These are phyloP conservation scores for Catagonus wagneri DNA, from an alignment of 2,113 vertebrate genomes.

Conservation along the genomic window DNA sequence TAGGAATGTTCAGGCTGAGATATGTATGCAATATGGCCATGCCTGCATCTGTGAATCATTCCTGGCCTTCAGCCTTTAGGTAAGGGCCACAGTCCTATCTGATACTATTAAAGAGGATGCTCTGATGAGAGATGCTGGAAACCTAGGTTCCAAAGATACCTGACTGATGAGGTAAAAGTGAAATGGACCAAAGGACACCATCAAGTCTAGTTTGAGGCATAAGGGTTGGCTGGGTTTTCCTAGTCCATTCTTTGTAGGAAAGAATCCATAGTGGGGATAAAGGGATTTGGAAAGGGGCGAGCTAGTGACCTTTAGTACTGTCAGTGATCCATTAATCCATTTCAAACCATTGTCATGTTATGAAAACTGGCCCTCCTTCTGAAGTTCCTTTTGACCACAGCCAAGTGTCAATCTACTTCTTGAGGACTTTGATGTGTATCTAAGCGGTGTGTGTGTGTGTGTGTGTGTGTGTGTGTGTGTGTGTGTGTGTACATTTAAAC, in stretches of 20 bases:
- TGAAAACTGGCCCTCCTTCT: neutral
- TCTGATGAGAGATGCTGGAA: fast-evolving
- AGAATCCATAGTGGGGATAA: neutral
- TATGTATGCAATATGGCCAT: neutral
- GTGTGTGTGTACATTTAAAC: neutral
- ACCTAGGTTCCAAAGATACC: neutral
- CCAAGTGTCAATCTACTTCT: neutral
- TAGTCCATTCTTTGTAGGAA: neutral
- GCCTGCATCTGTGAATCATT: neutral
- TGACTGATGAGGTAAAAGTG: neutral
- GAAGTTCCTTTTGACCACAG: neutral
- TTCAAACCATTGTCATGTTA: neutral
- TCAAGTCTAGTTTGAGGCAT: neutral
- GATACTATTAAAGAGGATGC: neutral
- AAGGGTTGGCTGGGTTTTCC: too few relatives aligned
- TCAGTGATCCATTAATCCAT: neutral
- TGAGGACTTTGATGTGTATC: neutral
- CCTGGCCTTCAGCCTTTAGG: neutral
- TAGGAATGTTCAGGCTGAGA: neutral
- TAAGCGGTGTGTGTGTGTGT: neutral
- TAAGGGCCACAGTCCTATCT: neutral
- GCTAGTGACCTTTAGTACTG: too few relatives aligned
- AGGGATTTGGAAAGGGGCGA: neutral
- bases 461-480: neutral
- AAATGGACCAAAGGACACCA: fast-evolving